Conservation (phyloP, 2,113 vertebrate genomes). For the Cinclus mexicanus region DNA sequence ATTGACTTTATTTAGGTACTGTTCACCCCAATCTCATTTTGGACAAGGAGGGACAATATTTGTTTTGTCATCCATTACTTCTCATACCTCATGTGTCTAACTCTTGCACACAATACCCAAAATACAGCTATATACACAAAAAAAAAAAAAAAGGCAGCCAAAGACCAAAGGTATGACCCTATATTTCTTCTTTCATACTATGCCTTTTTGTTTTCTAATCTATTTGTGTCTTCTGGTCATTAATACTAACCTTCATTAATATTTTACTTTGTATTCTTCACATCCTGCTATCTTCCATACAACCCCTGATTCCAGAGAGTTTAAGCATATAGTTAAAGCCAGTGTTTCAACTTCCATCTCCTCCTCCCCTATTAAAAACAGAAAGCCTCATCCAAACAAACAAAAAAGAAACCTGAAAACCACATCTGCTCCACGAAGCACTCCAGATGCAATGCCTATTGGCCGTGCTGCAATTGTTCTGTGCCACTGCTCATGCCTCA, state of each 20-base stretch:
- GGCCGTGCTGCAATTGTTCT: conserved; percentile 46
- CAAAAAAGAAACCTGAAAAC: conserved; percentile 14
- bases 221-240: background rate
- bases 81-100: background rate
- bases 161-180: background rate
- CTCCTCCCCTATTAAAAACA: background rate
- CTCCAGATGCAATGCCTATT: conserved; percentile 55
- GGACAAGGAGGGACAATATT: background rate
- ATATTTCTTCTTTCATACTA: background rate
- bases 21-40: background rate
- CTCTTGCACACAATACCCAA: background rate
- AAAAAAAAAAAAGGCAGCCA: background rate
- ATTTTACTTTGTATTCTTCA: background rate
- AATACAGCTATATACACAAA: background rate
- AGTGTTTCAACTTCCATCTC: background rate
- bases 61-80: background rate
- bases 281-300: background rate
- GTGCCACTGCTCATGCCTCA: conserved; percentile 30
- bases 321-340: background rate
- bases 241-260: background rate
- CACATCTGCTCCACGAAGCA: conserved; percentile 43
- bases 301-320: background rate
- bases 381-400: background rate
- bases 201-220: background rate
- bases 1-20: background rate